Conservation (phyloP, 2,113 vertebrate genomes). For the Montifringilla adamsi region DNA sequence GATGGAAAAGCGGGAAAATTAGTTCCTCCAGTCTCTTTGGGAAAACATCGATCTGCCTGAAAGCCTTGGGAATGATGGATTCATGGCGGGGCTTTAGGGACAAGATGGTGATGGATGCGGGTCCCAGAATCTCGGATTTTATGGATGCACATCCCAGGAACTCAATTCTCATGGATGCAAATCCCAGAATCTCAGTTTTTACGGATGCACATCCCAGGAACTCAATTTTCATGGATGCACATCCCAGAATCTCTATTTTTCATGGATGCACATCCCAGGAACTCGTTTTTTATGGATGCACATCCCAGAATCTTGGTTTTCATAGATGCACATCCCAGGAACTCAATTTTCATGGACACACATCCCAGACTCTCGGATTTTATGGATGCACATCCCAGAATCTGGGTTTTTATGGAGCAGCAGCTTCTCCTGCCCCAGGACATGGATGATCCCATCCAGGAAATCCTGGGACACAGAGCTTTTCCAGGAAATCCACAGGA, state of each 20-base stretch:
- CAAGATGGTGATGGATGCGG: not conserved
- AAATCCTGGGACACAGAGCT: not conserved
- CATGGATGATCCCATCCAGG: not conserved
- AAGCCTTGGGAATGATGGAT: not conserved
- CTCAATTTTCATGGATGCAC: not conserved
- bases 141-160: not conserved
- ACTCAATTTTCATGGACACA: not conserved
- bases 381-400: not conserved
- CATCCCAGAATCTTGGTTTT: not conserved
- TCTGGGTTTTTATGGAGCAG: not conserved
- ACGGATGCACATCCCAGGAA: not conserved
- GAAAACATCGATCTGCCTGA: not conserved
- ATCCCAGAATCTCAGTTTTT: accelerated
- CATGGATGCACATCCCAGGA: not conserved
- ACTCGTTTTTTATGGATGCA: not conserved
- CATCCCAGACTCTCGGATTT: not conserved
- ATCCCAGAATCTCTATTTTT: not conserved
- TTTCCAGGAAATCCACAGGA: not conserved
- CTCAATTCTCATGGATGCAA: accelerated
- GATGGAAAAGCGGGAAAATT: not conserved
- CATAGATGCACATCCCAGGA: not conserved
- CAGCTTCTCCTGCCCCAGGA: not conserved
- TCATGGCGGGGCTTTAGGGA: not conserved
- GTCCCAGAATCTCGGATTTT: not conserved
- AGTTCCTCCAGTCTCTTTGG: not conserved